These are phyloP conservation scores for Deroplatys truncata DNA, from an alignment of 2,888 invertebrate genomes.

Conservation along the genomic window DNA sequence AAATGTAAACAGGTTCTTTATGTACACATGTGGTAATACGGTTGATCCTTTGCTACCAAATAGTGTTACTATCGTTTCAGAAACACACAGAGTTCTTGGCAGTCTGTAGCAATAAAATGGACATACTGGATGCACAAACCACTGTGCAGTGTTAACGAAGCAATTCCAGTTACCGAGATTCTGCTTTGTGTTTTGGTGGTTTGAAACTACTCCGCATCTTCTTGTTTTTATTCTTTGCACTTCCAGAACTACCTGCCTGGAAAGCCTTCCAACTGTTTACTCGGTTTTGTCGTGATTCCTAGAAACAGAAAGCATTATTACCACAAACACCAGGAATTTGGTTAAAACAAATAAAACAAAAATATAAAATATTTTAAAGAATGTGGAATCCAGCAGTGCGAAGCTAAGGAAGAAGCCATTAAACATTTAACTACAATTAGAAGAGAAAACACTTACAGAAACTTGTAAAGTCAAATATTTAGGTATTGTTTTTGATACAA, in stretches of 20 bases:
- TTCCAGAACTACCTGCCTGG: constrained; percentile 57
- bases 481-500: no score
- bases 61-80: neutral
- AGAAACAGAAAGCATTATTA: constrained; percentile 37
- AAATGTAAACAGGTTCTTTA: neutral
- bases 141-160: neutral
- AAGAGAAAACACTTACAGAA: no score
- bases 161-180: constrained; percentile 66
- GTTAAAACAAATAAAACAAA: neutral
- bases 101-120: neutral
- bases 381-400: no score
- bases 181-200: constrained; percentile 91
- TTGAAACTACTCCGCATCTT: constrained; percentile 73
- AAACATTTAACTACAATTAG: no score
- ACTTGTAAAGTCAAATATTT: no score
- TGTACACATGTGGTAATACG: neutral
- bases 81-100: neutral
- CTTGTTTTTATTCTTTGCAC: constrained; percentile 71
- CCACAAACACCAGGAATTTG: neutral
- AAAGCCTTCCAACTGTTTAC: constrained; percentile 93
- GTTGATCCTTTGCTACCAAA: neutral
- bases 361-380: neutral
- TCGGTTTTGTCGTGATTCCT: constrained; percentile 86
- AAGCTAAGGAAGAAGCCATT: no score
- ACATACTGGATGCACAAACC: neutral